Evolutionary conservation across 2,113 vertebrate species (phyloP).

Genomic region (Aegithalos caudatus): DNA sequence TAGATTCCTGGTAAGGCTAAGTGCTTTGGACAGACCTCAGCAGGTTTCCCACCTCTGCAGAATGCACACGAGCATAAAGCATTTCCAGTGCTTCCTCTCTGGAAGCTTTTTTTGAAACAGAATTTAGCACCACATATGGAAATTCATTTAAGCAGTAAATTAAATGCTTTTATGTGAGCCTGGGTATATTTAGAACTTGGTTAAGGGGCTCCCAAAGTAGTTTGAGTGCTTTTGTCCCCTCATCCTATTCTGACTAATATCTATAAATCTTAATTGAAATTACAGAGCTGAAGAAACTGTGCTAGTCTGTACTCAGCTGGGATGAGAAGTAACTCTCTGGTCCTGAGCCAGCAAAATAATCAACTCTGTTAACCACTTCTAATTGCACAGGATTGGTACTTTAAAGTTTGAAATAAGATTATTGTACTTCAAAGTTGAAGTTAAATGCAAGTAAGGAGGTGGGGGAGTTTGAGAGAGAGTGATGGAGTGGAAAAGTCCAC

Average conservation of each 20-base stretch:
- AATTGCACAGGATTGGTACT: background rate
- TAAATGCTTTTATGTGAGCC: background rate
- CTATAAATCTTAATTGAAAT: conserved; percentile 61
- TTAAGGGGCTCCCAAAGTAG: background rate
- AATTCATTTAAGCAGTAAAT: conserved; percentile 27
- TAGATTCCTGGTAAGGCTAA: background rate
- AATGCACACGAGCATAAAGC: background rate
- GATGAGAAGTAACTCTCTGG: background rate
- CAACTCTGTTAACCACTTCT: background rate
- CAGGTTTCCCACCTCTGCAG: background rate
- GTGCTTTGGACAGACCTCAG: background rate
- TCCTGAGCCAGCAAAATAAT: background rate
- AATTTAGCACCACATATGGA: background rate
- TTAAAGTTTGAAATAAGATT: background rate
- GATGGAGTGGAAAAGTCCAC: background rate
- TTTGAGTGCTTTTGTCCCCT: background rate
- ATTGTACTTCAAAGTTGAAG: background rate
- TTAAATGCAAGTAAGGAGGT: background rate
- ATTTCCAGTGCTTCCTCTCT: background rate
- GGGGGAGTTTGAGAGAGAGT: background rate
- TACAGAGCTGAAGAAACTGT: background rate
- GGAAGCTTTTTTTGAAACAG: background rate
- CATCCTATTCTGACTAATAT: conserved; percentile 8
- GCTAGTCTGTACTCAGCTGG: background rate
- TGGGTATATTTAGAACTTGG: background rate